phyloP scores from a whole-genome alignment of 92 coral and sea anemone species.

The Zoanthus solanderi region DNA sequence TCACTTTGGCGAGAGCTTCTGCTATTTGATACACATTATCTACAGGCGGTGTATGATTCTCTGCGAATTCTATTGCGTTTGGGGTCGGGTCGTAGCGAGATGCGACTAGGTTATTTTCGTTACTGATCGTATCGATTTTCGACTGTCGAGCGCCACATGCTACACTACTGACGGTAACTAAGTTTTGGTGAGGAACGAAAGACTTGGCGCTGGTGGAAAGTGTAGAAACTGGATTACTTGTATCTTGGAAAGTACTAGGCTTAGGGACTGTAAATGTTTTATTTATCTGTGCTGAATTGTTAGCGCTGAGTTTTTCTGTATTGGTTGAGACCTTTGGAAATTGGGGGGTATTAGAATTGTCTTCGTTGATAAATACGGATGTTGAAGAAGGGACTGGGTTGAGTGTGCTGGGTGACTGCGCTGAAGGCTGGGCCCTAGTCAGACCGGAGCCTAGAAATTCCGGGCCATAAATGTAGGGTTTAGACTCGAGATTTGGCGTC shows the following conservation, averaged over 20 bases:
- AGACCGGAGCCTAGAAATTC: neutral
- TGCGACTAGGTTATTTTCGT: no score
- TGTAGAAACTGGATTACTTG: no score
- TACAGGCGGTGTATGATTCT: no score
- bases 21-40: conserved; percentile 38
- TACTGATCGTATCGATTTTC: no score
- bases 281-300: neutral
- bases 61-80: no score
- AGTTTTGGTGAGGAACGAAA: no score
- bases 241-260: neutral
- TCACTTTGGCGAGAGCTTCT: conserved; percentile 54
- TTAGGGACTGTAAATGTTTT: neutral
- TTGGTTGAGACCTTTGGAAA: neutral
- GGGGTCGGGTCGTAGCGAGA: no score
- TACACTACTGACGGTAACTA: no score
- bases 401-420: neutral
- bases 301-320: neutral
- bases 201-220: no score
- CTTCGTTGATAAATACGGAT: neutral
- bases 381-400: neutral
- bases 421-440: neutral
- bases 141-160: no score
- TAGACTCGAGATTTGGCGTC: conserved; percentile 4
- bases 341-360: neutral
- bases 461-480: neutral